Evolutionary conservation across 2,113 vertebrate species (phyloP).

Genomic region (Theropithecus gelada): DNA sequence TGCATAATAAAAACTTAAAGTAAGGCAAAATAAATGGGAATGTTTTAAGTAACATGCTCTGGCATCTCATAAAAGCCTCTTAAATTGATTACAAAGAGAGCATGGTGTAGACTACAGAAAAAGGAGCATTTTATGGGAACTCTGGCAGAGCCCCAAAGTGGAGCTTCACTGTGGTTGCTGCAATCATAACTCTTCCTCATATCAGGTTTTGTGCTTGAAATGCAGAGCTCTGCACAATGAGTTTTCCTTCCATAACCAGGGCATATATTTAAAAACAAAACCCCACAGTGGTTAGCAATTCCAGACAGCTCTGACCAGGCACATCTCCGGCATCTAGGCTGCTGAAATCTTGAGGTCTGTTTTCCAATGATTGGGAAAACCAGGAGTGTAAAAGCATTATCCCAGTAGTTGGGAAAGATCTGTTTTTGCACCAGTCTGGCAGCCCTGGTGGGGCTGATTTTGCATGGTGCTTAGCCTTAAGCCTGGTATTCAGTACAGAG

Average conservation of each 20-base stretch:
- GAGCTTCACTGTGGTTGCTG: background rate
- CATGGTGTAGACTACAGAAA: conserved; percentile 31
- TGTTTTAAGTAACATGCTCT: conserved; percentile 62
- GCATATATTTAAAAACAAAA: background rate
- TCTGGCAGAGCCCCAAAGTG: conserved; percentile 53
- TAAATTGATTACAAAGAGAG: conserved; percentile 63
- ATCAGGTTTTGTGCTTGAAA: background rate
- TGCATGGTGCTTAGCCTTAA: background rate
- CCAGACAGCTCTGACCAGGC: background rate
- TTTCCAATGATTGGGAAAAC: background rate
- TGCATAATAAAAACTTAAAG: conserved; percentile 68
- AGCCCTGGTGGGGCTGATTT: background rate
- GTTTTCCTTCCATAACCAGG: background rate
- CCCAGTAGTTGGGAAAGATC: background rate
- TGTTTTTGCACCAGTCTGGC: background rate
- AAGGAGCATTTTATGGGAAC: background rate
- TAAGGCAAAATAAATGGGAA: conserved; percentile 66
- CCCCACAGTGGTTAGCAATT: background rate
- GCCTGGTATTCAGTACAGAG: background rate
- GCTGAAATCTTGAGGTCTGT: background rate
- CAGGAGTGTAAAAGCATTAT: background rate
- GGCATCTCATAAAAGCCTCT: conserved; percentile 69
- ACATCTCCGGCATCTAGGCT: background rate
- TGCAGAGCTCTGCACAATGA: background rate
- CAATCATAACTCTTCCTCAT: conserved; percentile 48